Conservation (phyloP, 2,888 invertebrate genomes). For the Entomobrya multifasciata region DNA sequence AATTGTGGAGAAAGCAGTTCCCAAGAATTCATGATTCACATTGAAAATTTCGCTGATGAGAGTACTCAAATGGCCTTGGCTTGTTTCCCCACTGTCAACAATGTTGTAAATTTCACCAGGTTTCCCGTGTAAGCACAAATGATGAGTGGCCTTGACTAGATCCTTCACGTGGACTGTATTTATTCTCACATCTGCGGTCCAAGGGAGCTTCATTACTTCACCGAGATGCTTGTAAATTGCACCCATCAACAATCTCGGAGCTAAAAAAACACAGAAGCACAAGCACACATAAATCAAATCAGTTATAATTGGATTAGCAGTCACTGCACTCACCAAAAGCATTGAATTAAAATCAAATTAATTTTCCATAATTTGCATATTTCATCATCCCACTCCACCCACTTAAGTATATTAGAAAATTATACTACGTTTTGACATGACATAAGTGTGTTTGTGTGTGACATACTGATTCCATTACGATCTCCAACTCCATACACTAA, state of each 20-base stretch:
- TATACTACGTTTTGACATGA: too few relatives aligned
- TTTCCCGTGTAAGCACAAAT: constrained; percentile 83
- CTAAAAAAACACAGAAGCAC: too few relatives aligned
- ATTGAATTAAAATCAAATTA: too few relatives aligned
- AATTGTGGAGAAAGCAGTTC: constrained; percentile 89
- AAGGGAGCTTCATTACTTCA: constrained; percentile 95
- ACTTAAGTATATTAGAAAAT: too few relatives aligned
- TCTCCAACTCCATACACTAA: constrained; percentile 94
- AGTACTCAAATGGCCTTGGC: constrained; percentile 91
- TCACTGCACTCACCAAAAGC: too few relatives aligned
- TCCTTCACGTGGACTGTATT: constrained; percentile 94
- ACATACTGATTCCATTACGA: constrained; percentile 89
- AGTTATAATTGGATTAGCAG: too few relatives aligned
- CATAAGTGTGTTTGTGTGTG: too few relatives aligned
- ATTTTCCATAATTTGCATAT: too few relatives aligned
- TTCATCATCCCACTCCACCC: too few relatives aligned
- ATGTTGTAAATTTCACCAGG: constrained; percentile 86
- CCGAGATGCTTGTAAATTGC: constrained; percentile 93
- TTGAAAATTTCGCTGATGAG: constrained; percentile 91
- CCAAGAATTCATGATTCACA: constrained; percentile 93
- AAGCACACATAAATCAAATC: too few relatives aligned
- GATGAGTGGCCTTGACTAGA: constrained; percentile 91
- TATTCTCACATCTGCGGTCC: constrained; percentile 91
- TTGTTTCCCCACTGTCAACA: constrained; percentile 91
- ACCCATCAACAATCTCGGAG: constrained; percentile 92